A percentile compares a stretch with the other conserved stretches of the same genome.
Conservation (phyloP, 2,113 vertebrate genomes). For the Eidolon helvum region DNA sequence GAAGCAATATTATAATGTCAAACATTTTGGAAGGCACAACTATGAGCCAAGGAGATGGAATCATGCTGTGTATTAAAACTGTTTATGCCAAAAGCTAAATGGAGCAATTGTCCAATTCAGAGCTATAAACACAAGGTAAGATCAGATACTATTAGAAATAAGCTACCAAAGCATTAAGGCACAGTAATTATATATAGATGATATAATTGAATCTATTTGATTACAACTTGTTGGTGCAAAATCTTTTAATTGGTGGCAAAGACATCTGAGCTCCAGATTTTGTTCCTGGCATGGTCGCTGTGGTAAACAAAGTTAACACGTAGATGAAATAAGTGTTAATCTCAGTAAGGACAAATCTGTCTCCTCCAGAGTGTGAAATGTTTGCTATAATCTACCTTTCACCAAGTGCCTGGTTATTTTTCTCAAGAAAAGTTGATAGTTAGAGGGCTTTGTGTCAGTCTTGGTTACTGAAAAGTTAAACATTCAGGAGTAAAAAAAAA, state of each 20-base stretch:
- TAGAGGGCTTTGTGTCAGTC: neutral
- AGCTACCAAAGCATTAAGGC: neutral
- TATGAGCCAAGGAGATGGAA: neutral
- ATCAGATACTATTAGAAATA: neutral
- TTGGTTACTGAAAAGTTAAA: neutral
- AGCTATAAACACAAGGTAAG: neutral
- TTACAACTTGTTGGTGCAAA: neutral
- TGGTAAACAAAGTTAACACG: neutral
- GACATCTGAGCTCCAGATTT: neutral
- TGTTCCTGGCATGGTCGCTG: neutral
- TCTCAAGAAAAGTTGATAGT: neutral
- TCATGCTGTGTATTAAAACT: neutral
- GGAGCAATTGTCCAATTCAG: neutral
- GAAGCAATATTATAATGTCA: neutral
- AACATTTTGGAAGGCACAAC: neutral
- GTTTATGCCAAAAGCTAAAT: neutral
- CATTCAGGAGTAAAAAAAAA: neutral
- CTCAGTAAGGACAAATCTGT: neutral
- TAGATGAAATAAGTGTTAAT: neutral
- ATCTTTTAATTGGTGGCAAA: neutral
- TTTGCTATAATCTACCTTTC: neutral
- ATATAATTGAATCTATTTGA: neutral
- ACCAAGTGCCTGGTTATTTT: neutral
- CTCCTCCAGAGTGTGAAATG: neutral
- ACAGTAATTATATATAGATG: neutral